These are phyloP conservation scores for Papilio aristodemus DNA, from an alignment of 1,140 invertebrate species.

Conservation along the genomic window DNA sequence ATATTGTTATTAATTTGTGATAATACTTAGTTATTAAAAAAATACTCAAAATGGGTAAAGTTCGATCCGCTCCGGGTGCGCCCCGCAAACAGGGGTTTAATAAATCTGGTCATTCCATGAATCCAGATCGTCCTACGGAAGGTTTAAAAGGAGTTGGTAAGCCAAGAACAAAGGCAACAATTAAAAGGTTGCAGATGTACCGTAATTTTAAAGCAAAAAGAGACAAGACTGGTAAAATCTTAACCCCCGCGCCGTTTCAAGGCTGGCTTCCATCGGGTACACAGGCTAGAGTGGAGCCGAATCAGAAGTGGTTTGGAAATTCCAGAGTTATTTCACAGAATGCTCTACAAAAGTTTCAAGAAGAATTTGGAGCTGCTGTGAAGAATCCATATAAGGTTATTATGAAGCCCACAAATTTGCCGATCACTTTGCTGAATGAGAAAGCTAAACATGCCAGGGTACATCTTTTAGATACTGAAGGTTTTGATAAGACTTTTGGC, in stretches of 20 bases:
- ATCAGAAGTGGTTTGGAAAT: constrained; percentile 99
- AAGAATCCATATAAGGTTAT: constrained; percentile 99
- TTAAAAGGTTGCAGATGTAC: constrained; percentile 98
- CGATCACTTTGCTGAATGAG: constrained; percentile 96
- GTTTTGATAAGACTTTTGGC: constrained; percentile 96
- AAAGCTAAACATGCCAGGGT: constrained; percentile 94
- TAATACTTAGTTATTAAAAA: constrained; percentile 20
- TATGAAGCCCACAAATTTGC: constrained; percentile 97
- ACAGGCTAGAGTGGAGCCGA: constrained; percentile 96
- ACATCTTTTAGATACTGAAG: constrained; percentile 97
- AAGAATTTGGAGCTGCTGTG: constrained; percentile 95
- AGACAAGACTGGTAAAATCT: constrained; percentile 94
- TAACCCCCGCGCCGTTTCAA: constrained; percentile 97
- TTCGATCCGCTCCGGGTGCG: constrained; percentile 83
- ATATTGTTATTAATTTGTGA: constrained; percentile 26
- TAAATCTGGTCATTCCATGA: constrained; percentile 92
- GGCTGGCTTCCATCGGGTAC: constrained; percentile 93
- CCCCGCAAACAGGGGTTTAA: constrained; percentile 90
- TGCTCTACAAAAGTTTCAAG: constrained; percentile 98
- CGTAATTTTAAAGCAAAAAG: constrained; percentile 97
- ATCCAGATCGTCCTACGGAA: constrained; percentile 88
- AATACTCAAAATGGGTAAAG: constrained; percentile 84
- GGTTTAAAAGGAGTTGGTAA: constrained; percentile 92
- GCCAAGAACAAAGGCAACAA: constrained; percentile 94
- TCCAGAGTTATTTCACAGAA: constrained; percentile 95